Conservation (phyloP, 2,797 vertebrate genomes). For the Phrynocephalus guinanensis region DNA sequence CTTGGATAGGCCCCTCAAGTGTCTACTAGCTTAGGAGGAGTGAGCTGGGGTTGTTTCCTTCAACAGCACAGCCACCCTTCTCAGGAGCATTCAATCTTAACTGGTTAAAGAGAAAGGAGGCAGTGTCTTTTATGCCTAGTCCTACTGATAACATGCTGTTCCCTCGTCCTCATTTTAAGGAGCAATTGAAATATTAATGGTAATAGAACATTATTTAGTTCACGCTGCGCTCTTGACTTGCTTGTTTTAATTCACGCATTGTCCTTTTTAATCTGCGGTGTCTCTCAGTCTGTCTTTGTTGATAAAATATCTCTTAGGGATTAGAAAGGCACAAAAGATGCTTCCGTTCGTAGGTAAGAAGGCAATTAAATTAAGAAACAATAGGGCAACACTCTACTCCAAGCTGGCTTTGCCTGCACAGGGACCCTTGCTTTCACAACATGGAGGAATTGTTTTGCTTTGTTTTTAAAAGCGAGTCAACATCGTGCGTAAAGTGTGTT, state of each 20-base stretch:
- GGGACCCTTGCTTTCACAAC: not conserved
- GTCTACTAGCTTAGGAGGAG: not conserved
- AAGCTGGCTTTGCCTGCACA: not conserved
- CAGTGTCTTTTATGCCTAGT: not conserved
- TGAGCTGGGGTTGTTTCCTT: slow-evolving; percentile 18
- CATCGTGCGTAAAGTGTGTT: not conserved
- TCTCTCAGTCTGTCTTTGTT: slow-evolving; percentile 63
- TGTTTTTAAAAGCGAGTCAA: not conserved
- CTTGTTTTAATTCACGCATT: slow-evolving; percentile 68
- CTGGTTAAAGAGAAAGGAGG: not conserved
- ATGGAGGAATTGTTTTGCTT: not conserved
- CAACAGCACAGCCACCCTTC: not conserved
- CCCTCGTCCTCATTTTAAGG: slow-evolving; percentile 62
- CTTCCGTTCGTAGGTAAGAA: slow-evolving; percentile 66
- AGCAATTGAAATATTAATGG: slow-evolving; percentile 72
- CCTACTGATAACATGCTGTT: slow-evolving; percentile 22
- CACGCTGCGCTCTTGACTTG: slow-evolving; percentile 68
- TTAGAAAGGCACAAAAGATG: slow-evolving; percentile 56
- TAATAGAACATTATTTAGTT: slow-evolving; percentile 71
- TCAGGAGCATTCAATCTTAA: not conserved
- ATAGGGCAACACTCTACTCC: slow-evolving; percentile 15
- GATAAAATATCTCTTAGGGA: slow-evolving; percentile 68
- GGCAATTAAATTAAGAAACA: slow-evolving; percentile 59
- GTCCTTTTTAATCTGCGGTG: slow-evolving; percentile 67
- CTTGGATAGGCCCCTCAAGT: slow-evolving; percentile 1